Base-by-base conservation (phyloP, 2,113 vertebrate genomes). In the Leiothrix lutea region DNA sequence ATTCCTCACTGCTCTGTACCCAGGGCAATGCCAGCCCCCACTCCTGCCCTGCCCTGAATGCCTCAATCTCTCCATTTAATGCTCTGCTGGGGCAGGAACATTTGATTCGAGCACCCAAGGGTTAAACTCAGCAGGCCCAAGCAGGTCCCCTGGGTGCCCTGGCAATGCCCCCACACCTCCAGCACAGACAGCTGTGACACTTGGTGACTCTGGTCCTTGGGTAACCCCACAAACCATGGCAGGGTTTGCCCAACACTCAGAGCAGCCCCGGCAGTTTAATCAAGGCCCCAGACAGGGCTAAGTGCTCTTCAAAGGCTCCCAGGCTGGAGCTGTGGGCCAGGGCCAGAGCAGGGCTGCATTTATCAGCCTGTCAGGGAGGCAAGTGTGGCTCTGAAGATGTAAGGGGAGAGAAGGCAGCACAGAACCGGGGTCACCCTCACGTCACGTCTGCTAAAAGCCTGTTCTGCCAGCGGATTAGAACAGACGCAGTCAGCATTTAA, bases 321-420 rank as follows among this genome's bases (percentile, higher is more conserved):
- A 12, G 80, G 67, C 48, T 51, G 90, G 40, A 79, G 71, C 29
- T 12, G 47, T 13, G 79, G 44, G 7, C 40, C 20, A 36, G n/a
- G 26, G 25, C 19, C 53, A 9, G 36, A 15, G 85, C 64, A 69
- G 61, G 36, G 72, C 22, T 7, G 56, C 33, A 26, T 67, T 84
- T 86, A 77, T 82, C 33, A n/a, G 70, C 35, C 50, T 20, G 81
- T 35, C 67, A 58, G 69, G 42, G 65, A 83, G 67, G 72, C 26
- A 38, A 93, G 79, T 5, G 82, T 42, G 75, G 88, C 86, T 84
- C 83, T 56, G 79, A 13, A 65, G 93, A 58, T 80, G 93, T 85
- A 23, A 96, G 78, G 54, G 74, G 47, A 88, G 57, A 87, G 84
- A 94, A 65, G 73, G 93, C 87, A 90, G 79, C 73, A 18, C 70